phyloP scores from a whole-genome alignment of 2,113 vertebrate genomes.

The Salminus brasiliensis region DNA sequence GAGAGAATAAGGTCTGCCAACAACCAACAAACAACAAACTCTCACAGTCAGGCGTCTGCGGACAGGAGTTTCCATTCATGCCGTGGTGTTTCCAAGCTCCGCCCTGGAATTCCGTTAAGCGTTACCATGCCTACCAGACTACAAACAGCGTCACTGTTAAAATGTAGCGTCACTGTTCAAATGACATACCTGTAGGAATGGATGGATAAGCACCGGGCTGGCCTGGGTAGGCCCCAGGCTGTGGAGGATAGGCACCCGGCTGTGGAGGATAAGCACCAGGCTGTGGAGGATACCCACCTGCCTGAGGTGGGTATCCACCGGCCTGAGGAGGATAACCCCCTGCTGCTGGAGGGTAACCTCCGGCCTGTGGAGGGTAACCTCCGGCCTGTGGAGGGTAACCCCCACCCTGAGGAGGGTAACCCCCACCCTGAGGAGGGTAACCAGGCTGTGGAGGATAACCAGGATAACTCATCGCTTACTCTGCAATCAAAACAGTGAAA shows the following conservation, averaged over 20 bases:
- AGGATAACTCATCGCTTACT: conserved; percentile 87
- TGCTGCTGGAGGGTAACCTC: conserved; percentile 67
- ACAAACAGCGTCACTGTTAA: background rate
- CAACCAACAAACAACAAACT: too few species aligned
- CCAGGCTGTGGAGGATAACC: conserved; percentile 78
- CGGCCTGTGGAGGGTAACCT: conserved; percentile 67
- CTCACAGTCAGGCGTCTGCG: background rate
- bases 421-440: conserved; percentile 57
- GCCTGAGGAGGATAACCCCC: conserved; percentile 80
- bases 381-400: conserved; percentile 67
- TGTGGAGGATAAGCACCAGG: conserved; percentile 56
- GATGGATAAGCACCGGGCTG: conserved; percentile 47
- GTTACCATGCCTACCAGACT: background rate
- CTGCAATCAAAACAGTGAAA: conserved; percentile 63
- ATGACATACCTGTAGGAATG: conserved; percentile 68
- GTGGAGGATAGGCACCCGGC: conserved; percentile 50
- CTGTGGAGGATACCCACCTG: conserved; percentile 66
- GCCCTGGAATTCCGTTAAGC: background rate
- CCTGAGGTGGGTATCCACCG: conserved; percentile 64
- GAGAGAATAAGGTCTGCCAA: background rate
- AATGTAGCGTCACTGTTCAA: background rate
- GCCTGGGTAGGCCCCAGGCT: conserved; percentile 43
- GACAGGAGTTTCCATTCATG: conserved; percentile 20
- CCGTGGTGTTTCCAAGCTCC: background rate
- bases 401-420: conserved; percentile 65